Evolutionary conservation across 2,888 invertebrate genomes (phyloP), one percentile per base, ranked within the genome.

Genomic region (Spilosoma lubricipeda): DNA sequence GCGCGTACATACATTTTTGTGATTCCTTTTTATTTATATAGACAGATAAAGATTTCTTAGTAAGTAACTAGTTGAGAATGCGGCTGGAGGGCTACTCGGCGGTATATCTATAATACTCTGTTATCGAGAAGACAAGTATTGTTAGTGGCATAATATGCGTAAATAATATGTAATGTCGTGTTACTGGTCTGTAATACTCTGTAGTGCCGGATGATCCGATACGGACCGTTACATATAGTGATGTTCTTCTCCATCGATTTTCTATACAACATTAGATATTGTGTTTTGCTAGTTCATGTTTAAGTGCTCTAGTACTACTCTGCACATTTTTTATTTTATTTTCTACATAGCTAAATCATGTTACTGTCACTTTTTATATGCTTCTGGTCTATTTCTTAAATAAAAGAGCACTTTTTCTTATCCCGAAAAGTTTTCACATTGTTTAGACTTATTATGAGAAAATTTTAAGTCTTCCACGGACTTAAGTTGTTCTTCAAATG

Each of bases 141-240:
- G 79, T 83, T 82, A 87, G 83, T 80, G 81, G 83, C 81, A 86
- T 88, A 84, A 85, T 87, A 84, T 85, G 86, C 85, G 82, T 87
- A 84, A 78, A 88, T 87, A 89, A 88, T 86, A 77, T 75, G 76
- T 86, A 84, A 86, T 86, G 78, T 76, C 80, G 75, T 77, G 82
- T 85, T 82, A 80, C 76, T 74, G 75, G 23, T 52, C 52, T 52
- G 75, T 83, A 84, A 83, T 81, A 84, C 85, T 83, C 80, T 77
- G 74, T 85, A 88, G 86, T 88, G 89, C 87, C 88, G 83, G 82
- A 78, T 79, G 82, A 88, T 89, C 88, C 82, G 88, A 87, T 89
- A 88, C 76, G 82, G 79, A 45, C 70, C 48, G 75, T 73, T 76
- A 83, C 85, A 87, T 83, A 85, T 87, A 87, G 86, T 87, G 80